phyloP scores from a whole-genome alignment of 2,113 vertebrate species.

The Neofelis nebulosa region DNA sequence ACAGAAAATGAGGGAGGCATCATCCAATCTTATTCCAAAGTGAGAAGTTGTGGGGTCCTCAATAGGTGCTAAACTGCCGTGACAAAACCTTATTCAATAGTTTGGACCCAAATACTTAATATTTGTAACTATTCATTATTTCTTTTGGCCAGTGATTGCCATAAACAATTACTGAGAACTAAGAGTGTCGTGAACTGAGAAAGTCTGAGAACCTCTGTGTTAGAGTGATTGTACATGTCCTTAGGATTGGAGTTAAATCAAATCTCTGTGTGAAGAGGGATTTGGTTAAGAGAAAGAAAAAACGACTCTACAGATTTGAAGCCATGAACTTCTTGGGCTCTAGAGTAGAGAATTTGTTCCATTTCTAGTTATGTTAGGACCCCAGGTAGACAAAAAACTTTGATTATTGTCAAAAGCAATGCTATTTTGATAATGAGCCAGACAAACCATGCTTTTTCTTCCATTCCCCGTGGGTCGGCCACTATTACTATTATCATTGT shows the following conservation, averaged over 20 bases:
- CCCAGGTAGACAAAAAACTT: not conserved
- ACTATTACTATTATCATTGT: not conserved
- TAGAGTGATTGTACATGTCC: not conserved
- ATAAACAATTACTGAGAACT: not conserved
- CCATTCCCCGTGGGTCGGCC: not conserved
- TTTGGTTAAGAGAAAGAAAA: not conserved
- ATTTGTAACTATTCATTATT: not conserved
- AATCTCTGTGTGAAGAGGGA: not conserved
- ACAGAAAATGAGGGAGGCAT: not conserved
- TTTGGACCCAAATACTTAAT: not conserved
- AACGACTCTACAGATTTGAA: not conserved
- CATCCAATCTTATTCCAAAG: not conserved
- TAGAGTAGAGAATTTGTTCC: not conserved
- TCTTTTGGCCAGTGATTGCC: not conserved
- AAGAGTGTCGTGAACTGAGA: not conserved
- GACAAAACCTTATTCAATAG: not conserved
- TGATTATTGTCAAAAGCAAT: not conserved
- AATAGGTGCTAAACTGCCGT: not conserved
- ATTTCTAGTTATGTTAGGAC: not conserved
- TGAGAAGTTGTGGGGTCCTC: not conserved
- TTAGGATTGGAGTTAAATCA: not conserved
- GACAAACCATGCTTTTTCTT: not conserved
- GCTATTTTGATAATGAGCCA: not conserved
- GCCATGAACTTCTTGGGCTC: not conserved
- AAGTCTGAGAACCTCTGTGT: not conserved